phyloP scores from a whole-genome alignment of 1,140 invertebrate species.

The Parasteatoda tepidariorum region DNA sequence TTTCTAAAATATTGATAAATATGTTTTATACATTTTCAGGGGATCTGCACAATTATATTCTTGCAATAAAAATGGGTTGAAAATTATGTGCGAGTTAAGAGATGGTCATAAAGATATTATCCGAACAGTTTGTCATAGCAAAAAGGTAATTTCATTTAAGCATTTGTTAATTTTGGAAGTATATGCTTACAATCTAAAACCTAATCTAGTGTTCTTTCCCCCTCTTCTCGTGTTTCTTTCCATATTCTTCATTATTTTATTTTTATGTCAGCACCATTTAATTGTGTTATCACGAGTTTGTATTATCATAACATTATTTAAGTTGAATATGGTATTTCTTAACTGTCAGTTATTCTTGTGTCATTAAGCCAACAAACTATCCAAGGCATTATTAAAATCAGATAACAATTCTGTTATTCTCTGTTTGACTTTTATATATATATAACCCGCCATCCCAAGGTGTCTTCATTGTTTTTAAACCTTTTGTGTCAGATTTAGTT shows the following conservation, averaged over 20 bases:
- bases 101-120: slow-evolving; percentile 35
- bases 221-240: background rate
- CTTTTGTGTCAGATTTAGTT: too few relatives aligned
- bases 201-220: background rate
- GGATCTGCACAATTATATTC: background rate
- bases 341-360: too few relatives aligned
- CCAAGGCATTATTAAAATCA: too few relatives aligned
- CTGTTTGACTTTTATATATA: too few relatives aligned
- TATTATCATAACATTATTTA: too few relatives aligned
- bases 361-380: too few relatives aligned
- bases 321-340: too few relatives aligned
- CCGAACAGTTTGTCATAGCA: background rate
- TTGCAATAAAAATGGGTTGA: background rate
- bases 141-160: background rate
- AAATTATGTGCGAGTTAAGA: background rate
- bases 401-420: too few relatives aligned
- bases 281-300: background rate
- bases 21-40: background rate
- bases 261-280: background rate
- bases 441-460: too few relatives aligned
- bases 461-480: too few relatives aligned
- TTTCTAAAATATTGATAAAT: background rate
- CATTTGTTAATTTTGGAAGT: background rate
- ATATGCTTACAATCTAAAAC: background rate
- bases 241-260: background rate